Evolutionary conservation across 2,797 vertebrate genomes (phyloP).

Genomic region (Pseudochaenichthys georgianus): DNA sequence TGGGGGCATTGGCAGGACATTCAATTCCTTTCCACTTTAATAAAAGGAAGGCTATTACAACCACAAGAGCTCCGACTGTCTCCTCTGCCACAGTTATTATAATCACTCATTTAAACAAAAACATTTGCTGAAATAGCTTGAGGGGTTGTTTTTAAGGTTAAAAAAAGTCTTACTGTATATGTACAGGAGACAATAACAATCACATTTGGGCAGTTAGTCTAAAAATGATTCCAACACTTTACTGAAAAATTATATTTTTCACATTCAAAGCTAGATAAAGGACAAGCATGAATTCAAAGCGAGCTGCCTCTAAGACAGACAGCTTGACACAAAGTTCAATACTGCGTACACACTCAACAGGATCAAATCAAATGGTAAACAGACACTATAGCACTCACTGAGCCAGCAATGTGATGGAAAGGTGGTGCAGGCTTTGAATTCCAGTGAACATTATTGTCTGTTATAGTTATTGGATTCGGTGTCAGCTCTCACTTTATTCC

Average conservation of each 20-base stretch:
- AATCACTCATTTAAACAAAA: slow-evolving; percentile 25
- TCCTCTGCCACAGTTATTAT: background rate
- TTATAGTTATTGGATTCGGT: slow-evolving; percentile 51
- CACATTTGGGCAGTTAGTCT: slow-evolving; percentile 13
- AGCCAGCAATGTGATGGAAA: background rate
- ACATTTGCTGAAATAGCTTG: slow-evolving; percentile 7
- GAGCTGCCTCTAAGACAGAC: slow-evolving; percentile 45
- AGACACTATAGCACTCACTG: slow-evolving; percentile 13
- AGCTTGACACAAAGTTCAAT: slow-evolving; percentile 38
- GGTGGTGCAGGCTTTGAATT: slow-evolving; percentile 20
- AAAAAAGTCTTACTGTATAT: background rate
- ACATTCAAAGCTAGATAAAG: slow-evolving; percentile 37
- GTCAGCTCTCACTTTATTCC: slow-evolving; percentile 38
- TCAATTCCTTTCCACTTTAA: slow-evolving; percentile 8
- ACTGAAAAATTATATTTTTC: slow-evolving; percentile 39
- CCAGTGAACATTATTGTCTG: slow-evolving; percentile 47
- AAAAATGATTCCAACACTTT: slow-evolving; percentile 13
- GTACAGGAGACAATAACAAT: slow-evolving; percentile 9
- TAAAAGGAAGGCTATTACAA: slow-evolving; percentile 30
- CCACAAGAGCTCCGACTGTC: slow-evolving; percentile 1
- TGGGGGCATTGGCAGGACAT: background rate
- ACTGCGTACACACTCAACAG: slow-evolving; percentile 64
- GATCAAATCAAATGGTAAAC: slow-evolving; percentile 68
- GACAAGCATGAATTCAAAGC: slow-evolving; percentile 49
- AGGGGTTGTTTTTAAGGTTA: background rate